phyloP scores from a whole-genome alignment of 30 jellyfish, hydroid and myxozoan genomes.

The Morbakka virulenta region DNA sequence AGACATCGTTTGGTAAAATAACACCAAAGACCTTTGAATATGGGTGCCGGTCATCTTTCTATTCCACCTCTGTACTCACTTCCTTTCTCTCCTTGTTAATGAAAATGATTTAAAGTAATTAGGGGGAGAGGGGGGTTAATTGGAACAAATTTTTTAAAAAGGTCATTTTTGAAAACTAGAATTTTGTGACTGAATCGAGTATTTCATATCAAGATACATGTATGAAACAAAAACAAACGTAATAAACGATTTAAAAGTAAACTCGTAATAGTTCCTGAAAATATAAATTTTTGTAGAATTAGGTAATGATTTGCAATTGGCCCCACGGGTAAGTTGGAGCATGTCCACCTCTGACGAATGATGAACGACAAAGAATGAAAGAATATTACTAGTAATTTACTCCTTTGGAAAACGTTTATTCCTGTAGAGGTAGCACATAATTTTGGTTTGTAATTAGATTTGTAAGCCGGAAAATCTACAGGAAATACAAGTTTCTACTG shows the following conservation, averaged over 20 bases:
- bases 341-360: background rate
- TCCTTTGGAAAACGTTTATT: too few species aligned
- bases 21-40: too few species aligned
- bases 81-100: too few species aligned
- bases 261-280: too few species aligned
- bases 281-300: too few species aligned
- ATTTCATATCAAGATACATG: background rate
- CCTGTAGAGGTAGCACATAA: background rate
- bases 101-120: too few species aligned
- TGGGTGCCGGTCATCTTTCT: too few species aligned
- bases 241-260: too few species aligned
- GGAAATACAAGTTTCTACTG: background rate
- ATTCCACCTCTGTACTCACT: too few species aligned
- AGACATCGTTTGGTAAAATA: too few species aligned
- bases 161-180: background rate
- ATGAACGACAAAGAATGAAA: background rate
- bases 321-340: background rate
- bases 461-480: background rate
- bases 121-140: background rate
- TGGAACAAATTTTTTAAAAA: background rate
- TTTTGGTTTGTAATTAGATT: background rate
- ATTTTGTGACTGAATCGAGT: background rate
- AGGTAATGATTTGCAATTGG: background rate
- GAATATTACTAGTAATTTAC: too few species aligned
- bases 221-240: too few species aligned